Conservation (phyloP, 2,113 vertebrate species). For the Gymnorhina tibicen region DNA sequence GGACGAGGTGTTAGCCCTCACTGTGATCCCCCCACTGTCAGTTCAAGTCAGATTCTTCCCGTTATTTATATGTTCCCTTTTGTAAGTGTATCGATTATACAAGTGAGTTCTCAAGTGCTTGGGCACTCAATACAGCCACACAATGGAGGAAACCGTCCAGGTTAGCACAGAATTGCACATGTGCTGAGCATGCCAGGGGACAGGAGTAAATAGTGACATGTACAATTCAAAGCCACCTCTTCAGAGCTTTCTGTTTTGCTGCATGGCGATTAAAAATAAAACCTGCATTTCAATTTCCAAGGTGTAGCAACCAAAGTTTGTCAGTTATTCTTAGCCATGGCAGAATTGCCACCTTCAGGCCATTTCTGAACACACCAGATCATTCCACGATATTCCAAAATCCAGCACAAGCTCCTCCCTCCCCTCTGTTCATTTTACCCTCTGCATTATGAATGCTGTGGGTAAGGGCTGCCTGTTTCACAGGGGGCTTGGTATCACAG, state of each 20-base stretch:
- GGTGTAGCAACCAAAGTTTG: neutral
- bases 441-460: conserved; percentile 60
- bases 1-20: neutral
- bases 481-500: conserved; percentile 68
- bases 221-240: neutral
- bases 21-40: neutral
- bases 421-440: neutral
- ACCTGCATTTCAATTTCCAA: neutral
- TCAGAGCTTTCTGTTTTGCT: neutral
- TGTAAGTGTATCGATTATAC: neutral
- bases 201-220: neutral
- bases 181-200: neutral
- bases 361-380: neutral
- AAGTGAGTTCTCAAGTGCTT: neutral
- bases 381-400: neutral
- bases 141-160: neutral
- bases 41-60: conserved; percentile 17
- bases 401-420: conserved; percentile 7
- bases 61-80: conserved; percentile 15
- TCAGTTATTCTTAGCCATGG: neutral
- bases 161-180: neutral
- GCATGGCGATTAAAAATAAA: neutral
- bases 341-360: conserved; percentile 46
- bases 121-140: neutral
- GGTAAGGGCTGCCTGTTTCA: conserved; percentile 43